Evolutionary conservation across 1,140 invertebrate species (phyloP), one percentile per base, ranked within the genome.

Genomic region (Drosophila serrata): DNA sequence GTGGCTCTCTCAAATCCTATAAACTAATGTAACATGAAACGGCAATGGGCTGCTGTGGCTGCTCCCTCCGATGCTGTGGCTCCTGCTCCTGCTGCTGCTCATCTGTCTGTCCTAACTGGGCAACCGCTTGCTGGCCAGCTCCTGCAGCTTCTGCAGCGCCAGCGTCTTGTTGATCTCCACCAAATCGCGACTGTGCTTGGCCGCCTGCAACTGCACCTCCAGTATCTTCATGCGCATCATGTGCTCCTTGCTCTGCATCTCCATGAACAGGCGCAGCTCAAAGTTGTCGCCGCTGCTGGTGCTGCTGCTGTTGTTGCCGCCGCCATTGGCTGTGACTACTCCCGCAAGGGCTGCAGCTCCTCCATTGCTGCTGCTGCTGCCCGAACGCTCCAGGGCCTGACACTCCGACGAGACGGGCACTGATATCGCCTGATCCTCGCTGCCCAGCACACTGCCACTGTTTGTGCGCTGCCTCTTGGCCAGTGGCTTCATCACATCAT

Each of bases 231-330:
- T 93, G 62, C 92, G 91, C 84, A 93, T 80, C 75, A 91, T 81
- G 56, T 93, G 92, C 80, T 93, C 92, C 76, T 92, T 92, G 70
- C 77, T 87, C 75, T 93, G 92, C 92, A 92, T 92, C 22, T 92
- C 92, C 92, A 92, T 92, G 48, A 92, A 92, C 53, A 79, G 39
- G n/a, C 88, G 80, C 61, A 92, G 43, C 53, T 92, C 90, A 5
- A 86, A 80, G 17, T 81, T 80, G 40, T 51, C 81, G 48, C 33
- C 55, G 43, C 35, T 27, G 42, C 33, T 58, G 53, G 13, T 59
- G 53, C 33, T 58, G 53, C n/a, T 59, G 53, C 13, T 62, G 40
- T 9, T 43, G 17, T 19, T 13, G 11, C 1, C n/a, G 11, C 48
- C 29, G 11, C 48, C 43, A 19, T 19, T 43, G 5, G 24, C 13